These are phyloP conservation scores for Tupaia tana DNA, from an alignment of 2,113 vertebrate genomes.

Conservation along the genomic window DNA sequence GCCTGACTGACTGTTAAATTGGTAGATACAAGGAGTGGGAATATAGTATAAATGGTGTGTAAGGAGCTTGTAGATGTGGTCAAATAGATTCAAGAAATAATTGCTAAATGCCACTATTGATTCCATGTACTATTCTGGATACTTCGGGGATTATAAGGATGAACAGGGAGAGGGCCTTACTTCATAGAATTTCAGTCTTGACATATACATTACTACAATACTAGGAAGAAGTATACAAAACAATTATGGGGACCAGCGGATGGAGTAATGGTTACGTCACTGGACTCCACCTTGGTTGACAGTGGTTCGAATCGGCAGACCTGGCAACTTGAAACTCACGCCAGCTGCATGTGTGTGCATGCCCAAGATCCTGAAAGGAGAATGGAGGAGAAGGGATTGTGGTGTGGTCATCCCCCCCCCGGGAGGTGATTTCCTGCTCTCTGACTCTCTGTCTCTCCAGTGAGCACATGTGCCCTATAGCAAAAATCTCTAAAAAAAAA, in stretches of 20 bases:
- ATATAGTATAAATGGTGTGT: neutral
- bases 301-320: no score
- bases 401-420: no score
- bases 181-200: neutral
- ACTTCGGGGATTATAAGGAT: neutral
- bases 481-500: conserved; percentile 4
- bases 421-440: no score
- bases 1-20: conserved; percentile 31
- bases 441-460: no score
- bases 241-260: neutral
- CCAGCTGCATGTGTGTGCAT: no score
- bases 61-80: neutral
- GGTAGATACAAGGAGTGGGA: neutral
- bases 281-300: no score
- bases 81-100: conserved; percentile 20
- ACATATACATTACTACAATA: neutral
- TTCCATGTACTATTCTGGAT: neutral
- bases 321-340: no score
- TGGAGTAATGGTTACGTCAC: no score
- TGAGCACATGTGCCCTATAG: no score
- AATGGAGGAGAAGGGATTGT: no score
- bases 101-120: conserved; percentile 13
- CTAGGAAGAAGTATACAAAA: neutral
- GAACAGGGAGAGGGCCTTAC: neutral
- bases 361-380: no score